Evolutionary conservation across 2,888 invertebrate species (phyloP), one percentile per base, ranked within the genome.

Genomic region (Megaustenia siamemsis): DNA sequence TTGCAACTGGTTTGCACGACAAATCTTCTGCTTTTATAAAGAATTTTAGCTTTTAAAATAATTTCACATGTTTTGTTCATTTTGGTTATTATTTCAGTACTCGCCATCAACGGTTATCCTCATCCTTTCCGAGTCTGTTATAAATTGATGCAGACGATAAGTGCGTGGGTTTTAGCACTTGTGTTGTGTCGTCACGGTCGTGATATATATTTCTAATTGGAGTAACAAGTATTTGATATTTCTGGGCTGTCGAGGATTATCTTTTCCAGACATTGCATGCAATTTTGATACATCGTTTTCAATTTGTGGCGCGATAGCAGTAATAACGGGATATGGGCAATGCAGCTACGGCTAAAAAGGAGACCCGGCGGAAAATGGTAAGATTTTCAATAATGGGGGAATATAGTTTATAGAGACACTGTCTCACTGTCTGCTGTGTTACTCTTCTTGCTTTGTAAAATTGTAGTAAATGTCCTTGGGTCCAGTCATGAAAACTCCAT

Each of bases 281-380:
- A 28, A 63, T 35, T 66, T 83, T 66, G 68, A n/a, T 60, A 18
- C 56, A 69, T 24, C 18, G 40, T 35, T 78, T 24, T 24, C 38
- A 73, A 73, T 83, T 76, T 66, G 73, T 32, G 75, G 40, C 66
- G 76, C 40, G 60, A 12, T 76, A 68, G 73, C 35, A 80, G 43
- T 28, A 40, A 83, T 75, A 32, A 63, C 83, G 85, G 89, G 89
- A 88, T 90, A 98, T 98, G 98, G 98, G 98, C 95, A 98, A 98
- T 95, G 98, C 98, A 96, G 98, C 98, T 95, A 97, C 98, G 95
- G 97, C 98, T 95, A 98, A 98, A 98, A 98, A 95, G 98, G 98
- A 94, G 98, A 99, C 96, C 97, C 98, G 93, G 98, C 98, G 93
- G 98, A 98, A 91, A 92, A 98, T 95, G 95, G 95, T 95, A 94